phyloP scores from a whole-genome alignment of 2,113 vertebrate genomes.

The Mesoclemmys tuberculata region DNA sequence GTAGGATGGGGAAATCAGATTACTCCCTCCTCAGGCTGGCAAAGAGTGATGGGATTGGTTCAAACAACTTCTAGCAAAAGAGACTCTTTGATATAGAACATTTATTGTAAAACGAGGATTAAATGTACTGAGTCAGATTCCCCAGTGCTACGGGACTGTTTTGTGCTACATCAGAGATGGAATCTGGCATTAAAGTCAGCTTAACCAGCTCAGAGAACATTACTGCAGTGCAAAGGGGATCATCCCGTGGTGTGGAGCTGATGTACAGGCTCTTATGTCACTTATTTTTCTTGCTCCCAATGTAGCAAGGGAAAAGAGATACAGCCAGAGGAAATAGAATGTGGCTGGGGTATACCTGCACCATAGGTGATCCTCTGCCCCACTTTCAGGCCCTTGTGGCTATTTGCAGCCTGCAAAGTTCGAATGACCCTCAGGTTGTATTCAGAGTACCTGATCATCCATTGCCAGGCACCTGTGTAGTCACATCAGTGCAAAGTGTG shows the following conservation, averaged over 20 bases:
- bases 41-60: conserved; percentile 78
- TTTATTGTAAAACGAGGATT: neutral
- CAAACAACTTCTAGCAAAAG: conserved; percentile 68
- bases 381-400: neutral
- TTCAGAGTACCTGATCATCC: neutral
- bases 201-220: neutral
- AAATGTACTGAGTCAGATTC: neutral
- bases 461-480: neutral
- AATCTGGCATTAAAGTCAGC: neutral
- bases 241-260: neutral
- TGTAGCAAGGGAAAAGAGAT: neutral
- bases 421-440: neutral
- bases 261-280: neutral
- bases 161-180: neutral
- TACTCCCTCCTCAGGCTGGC: conserved; percentile 86
- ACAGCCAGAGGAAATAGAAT: neutral
- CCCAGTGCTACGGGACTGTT: neutral
- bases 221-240: neutral
- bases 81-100: neutral
- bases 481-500: neutral
- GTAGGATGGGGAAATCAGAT: conserved; percentile 86
- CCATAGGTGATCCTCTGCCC: neutral
- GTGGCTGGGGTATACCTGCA: neutral
- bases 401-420: neutral
- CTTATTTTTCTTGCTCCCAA: neutral